A percentile compares a stretch with the other conserved stretches of the same genome.
These are phyloP conservation scores for Acheta domesticus DNA, from an alignment of 2,888 invertebrate genomes.

Conservation along the genomic window DNA sequence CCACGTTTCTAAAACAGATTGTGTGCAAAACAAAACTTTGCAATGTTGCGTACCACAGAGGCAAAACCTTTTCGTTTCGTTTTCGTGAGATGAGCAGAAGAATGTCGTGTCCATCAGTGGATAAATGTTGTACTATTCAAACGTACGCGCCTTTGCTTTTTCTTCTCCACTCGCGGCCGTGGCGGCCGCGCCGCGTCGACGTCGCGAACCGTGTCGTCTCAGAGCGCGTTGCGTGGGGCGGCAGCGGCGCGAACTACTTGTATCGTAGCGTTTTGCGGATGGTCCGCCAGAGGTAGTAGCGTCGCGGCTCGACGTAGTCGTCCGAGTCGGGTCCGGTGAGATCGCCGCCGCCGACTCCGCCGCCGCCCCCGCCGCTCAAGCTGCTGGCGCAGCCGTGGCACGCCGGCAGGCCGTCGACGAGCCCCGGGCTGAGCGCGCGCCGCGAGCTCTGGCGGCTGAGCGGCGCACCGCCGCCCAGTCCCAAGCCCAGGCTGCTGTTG, in stretches of 20 bases:
- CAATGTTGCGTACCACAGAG: too few relatives aligned
- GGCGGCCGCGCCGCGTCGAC: background rate
- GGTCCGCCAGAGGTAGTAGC: slow-evolving; percentile 69
- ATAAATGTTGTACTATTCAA: too few relatives aligned
- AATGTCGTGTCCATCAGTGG: too few relatives aligned
- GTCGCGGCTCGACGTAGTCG: slow-evolving; percentile 46
- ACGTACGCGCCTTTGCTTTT: too few relatives aligned
- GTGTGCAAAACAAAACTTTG: too few relatives aligned
- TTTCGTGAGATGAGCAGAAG: too few relatives aligned
- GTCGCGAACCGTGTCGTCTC: background rate
- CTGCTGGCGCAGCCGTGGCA: background rate
- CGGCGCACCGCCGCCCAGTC: slow-evolving; percentile 51
- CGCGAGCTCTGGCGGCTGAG: slow-evolving; percentile 43
- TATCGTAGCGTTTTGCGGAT: slow-evolving; percentile 66
- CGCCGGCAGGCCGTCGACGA: slow-evolving; percentile 43
- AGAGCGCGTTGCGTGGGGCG: too few relatives aligned
- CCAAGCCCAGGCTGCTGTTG: slow-evolving; percentile 55
- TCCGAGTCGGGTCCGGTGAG: slow-evolving; percentile 43
- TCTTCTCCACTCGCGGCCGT: background rate
- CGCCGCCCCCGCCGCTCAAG: slow-evolving; percentile 42
- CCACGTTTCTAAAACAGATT: too few relatives aligned
- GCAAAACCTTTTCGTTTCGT: too few relatives aligned
- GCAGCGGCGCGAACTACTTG: slow-evolving; percentile 26
- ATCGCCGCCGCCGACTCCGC: slow-evolving; percentile 26
- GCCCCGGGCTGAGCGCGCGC: slow-evolving; percentile 55